A percentile compares a stretch with the other conserved stretches of the same genome.
Evolutionary conservation across 2,113 vertebrate genomes (phyloP).

Genomic region (Abramis brama): DNA sequence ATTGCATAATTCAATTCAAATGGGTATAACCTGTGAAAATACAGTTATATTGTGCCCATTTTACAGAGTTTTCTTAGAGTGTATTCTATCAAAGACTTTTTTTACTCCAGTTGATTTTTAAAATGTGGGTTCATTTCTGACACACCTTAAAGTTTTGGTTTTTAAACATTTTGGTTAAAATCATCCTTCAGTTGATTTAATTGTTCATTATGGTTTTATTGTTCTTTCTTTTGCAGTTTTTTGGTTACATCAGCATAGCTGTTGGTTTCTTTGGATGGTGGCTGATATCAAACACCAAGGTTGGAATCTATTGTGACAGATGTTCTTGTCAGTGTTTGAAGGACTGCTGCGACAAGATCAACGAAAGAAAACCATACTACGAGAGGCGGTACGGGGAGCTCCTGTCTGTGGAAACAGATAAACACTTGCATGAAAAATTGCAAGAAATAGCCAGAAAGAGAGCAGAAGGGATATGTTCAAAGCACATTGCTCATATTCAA

Average conservation of each 20-base stretch:
- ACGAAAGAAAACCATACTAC: not conserved
- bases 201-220: not conserved
- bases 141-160: no score
- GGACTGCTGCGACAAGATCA: not conserved
- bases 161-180: no score
- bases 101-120: no score
- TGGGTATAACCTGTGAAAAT: no score
- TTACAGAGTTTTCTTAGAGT: not conserved
- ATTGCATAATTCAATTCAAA: no score
- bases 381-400: not conserved
- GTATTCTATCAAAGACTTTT: not conserved
- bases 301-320: not conserved
- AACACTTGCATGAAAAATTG: not conserved
- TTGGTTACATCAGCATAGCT: not conserved
- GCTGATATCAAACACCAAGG: not conserved
- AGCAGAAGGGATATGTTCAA: not conserved
- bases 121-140: not conserved
- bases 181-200: not conserved
- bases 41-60: not conserved
- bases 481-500: not conserved
- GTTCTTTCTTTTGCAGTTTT: not conserved
- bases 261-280: constrained; percentile 7
- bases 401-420: not conserved
- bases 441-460: not conserved
- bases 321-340: not conserved